Evolutionary conservation across 2,888 invertebrate genomes (phyloP), one percentile per base, ranked within the genome.

Genomic region (Drosophila antonietae): DNA sequence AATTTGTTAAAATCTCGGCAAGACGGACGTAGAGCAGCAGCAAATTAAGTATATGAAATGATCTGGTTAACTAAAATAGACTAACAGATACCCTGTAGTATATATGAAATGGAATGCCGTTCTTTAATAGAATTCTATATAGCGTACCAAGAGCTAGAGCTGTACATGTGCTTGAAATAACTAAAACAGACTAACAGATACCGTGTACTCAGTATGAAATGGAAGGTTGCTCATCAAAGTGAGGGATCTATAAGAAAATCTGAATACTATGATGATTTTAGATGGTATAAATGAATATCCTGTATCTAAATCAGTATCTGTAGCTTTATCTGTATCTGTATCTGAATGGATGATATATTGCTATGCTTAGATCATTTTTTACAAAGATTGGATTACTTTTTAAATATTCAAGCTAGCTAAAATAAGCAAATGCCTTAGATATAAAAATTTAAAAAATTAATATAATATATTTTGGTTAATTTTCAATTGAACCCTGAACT

Each of bases 1-100:
- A 77, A 80, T 75, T 78, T 75, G 51, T 68, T 64, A 68, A 79
- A 73, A 63, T 64, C 44, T 31, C 51, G 46, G 44, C 47, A 44
- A 59, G 59, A 43, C 53, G 31, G 31, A 39, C 28, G 4, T 12
- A 20, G 33, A 41, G 15, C 10, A 20, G 9, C 12, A 28, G 35
- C 28, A 46, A 61, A 12, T 23, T 20, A 44, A 43, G 53, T 59
- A 39, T 64, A 23, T n/a, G 52, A 59, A 64, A 20, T 57, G 58
- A 14, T 51, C 52, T 61, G 66, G 57, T 58, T 67, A 41, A 52
- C 15, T 31, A 31, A 37, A 14, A 14, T 41, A 37, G 18, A 64
- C 33, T 20, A n/a, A 47, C 6, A 33, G 8, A 74, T 70, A 66
- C 78, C 55, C 37, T 10, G 53, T 52, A 14, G 2, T 33, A n/a